Evolutionary conservation across 2,888 invertebrate genomes (phyloP).

Genomic region (Aphidoletes aphidimyza): DNA sequence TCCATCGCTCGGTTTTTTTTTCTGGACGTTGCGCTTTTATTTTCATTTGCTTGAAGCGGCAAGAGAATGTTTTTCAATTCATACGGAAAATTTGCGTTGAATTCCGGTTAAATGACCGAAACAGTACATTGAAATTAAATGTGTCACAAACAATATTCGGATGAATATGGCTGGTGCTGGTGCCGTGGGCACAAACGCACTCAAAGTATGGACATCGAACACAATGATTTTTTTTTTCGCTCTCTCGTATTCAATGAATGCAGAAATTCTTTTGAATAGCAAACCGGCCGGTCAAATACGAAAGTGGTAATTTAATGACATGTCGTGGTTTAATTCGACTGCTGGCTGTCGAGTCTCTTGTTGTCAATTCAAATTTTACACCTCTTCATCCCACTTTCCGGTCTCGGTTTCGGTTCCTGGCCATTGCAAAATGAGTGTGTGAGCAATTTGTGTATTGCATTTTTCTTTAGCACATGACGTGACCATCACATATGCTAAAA

Average conservation of each 20-base stretch:
- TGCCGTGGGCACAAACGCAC: not conserved
- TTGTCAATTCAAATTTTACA: constrained; percentile 38
- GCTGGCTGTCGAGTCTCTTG: constrained; percentile 30
- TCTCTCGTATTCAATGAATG: constrained; percentile 43
- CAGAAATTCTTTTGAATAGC: constrained; percentile 41
- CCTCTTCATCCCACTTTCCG: constrained; percentile 47
- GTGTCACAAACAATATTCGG: constrained; percentile 48
- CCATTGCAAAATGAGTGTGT: too few relatives aligned
- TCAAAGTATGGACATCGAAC: too few relatives aligned
- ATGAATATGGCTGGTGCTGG: not conserved
- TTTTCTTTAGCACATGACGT: not conserved
- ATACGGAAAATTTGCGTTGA: constrained; percentile 50
- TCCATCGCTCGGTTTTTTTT: not conserved
- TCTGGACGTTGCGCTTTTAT: constrained; percentile 8
- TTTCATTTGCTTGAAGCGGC: constrained; percentile 21
- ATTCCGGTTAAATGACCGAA: constrained; percentile 53
- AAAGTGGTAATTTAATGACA: constrained; percentile 54
- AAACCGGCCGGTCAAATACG: not conserved
- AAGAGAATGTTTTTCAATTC: constrained; percentile 41
- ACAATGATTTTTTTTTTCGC: too few relatives aligned
- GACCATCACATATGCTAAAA: not conserved
- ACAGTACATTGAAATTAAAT: constrained; percentile 53
- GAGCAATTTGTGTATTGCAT: not conserved
- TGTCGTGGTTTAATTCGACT: constrained; percentile 47
- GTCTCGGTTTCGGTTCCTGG: too few relatives aligned